phyloP scores from a whole-genome alignment of 2,113 vertebrate genomes.

The Grus americana region DNA sequence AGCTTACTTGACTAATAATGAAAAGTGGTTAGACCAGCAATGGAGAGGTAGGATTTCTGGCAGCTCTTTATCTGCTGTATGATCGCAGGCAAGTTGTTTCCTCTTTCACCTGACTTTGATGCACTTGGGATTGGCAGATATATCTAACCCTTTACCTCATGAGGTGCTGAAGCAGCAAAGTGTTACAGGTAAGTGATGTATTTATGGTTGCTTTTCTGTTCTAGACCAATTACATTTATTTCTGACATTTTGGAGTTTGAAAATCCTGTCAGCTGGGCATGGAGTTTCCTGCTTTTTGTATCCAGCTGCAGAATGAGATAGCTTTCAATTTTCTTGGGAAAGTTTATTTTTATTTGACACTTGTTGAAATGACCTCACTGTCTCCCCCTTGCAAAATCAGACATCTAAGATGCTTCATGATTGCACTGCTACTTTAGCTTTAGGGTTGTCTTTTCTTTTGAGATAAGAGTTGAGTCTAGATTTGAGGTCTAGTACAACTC shows the following conservation, averaged over 20 bases:
- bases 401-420: neutral
- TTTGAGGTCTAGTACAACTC: neutral
- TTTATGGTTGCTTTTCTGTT: neutral
- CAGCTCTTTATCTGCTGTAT: neutral
- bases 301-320: neutral
- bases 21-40: neutral
- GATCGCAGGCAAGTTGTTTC: neutral
- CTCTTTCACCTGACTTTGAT: neutral
- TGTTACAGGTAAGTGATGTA: neutral
- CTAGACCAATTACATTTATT: neutral
- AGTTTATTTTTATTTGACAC: neutral
- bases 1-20: neutral
- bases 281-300: neutral
- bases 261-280: neutral
- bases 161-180: neutral
- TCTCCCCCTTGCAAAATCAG: neutral
- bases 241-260: neutral
- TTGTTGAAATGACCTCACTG: neutral
- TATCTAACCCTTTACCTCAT: neutral
- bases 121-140: neutral
- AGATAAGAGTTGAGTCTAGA: neutral
- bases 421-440: neutral
- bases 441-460: neutral
- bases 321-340: neutral
- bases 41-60: neutral